Base-by-base conservation (phyloP, 2,113 vertebrate genomes). In the Microcebus jonahi region DNA sequence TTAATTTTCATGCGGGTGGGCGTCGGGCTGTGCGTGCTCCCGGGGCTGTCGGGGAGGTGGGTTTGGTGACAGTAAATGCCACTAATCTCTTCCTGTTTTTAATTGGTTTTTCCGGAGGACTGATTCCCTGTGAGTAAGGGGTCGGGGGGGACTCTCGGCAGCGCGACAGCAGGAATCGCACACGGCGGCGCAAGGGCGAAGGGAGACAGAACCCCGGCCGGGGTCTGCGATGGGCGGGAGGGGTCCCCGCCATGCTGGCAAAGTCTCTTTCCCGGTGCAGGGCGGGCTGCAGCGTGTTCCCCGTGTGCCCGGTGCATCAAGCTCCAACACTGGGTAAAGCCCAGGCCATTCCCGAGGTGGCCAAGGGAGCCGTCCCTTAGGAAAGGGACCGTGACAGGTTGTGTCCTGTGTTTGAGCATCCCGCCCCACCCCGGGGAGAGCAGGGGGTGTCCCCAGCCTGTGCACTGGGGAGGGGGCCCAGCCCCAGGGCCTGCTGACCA, bases 1-100 rank as follows among this genome's bases (percentile, higher is more conserved):
- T 94, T 98, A 96, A 98, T 96, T 97, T 97, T 79, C 93, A 96
- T 88, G 34, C 59, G 61, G 96, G 90, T 45, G 17, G 68, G 50
- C 48, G 82, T 77, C 79, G 91, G 97, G 77, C 48, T 29, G 82
- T 73, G 93, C 97, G 59, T 70, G 48, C 48, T 95, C 63, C 70
- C 67, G 0, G 0, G 2, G 59, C 87, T 82, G 84, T 18, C 68
- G 55, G 67, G 36, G 93, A 48, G 76, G n/a, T 55, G 34, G 20
- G 5, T 36, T 76, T 6, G 50, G 88, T 31, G 93, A 93, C 42
- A 86, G 75, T 68, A 91, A 88, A 68, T 15, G 31, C 70, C 82
- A 53, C 63, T 85, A 31, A 91, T 95, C 76, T 88, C n/a, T 81
- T 53, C 39, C 45, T 21, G 50, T 73, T 83, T 89, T 90, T 81